Base-by-base conservation (phyloP, 2,113 vertebrate species). In the Cathartes aura region DNA sequence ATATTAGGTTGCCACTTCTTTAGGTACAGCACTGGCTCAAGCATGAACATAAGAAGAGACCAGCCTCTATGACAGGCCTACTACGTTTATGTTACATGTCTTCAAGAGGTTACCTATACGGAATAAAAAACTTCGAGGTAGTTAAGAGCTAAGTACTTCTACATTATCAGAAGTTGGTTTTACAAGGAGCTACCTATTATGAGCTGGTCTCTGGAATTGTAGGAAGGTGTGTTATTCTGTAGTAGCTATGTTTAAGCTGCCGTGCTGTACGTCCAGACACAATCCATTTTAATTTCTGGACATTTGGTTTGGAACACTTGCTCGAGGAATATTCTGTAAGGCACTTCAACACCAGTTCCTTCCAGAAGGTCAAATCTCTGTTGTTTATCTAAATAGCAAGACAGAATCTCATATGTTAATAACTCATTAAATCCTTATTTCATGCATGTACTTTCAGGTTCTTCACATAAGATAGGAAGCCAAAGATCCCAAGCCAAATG, bases 181-280 rank as follows among this genome's bases (percentile, higher is more conserved):
- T 11, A 42, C 68, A 81, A 40, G 86, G 43, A 85, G 63, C 92
- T 94, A 96, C 96, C 93, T 59, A 15, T 97, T 98, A 99, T 38
- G 91, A 98, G 63, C 97, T 98, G 9, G 97, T 98, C 98, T 99
- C 99, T 9, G 99, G 99, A 93, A 99, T 99, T 63, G 99, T 99
- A 78, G 99, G 99, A 87, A 99, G 99, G 95, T 99, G 99, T 89
- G 98, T 83, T 83, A 99, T 99, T 97, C 98, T 99, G 97, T 99
- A 99, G 96, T 99, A 99, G 97, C 99, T 99, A 60, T 99, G 99
- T 96, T 99, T 99, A 72, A 99, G 95, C 89, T 99, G 99, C 56
- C 99, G 97, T 50, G 99, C 99, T 5, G 99, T 99, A 94, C 99
- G 98, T 40, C 99, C 99, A 12, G 99, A 99, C 84, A 99, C 99